Conservation (phyloP, 2,888 invertebrate genomes). For the Rotaria macrura region DNA sequence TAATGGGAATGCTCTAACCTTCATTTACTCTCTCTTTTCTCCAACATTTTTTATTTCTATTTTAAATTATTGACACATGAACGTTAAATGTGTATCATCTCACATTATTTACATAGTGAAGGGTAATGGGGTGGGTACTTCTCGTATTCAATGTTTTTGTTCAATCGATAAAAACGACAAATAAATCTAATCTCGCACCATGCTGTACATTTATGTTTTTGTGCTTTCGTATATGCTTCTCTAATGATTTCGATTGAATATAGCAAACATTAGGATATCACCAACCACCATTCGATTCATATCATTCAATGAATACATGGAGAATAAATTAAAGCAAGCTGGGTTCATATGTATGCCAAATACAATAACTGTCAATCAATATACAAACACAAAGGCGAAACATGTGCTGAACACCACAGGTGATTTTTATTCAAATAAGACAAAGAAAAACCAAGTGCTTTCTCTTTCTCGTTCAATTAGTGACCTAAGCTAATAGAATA, state of each 20-base stretch:
- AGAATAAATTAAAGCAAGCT: neutral
- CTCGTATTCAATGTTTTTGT: neutral
- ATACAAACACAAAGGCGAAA: neutral
- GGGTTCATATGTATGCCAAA: neutral
- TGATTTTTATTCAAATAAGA: neutral
- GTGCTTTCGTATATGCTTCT: neutral
- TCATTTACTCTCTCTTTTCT: neutral
- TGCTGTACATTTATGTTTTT: neutral
- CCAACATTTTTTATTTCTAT: no score
- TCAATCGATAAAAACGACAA: slow-evolving; percentile 2
- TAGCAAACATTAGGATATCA: neutral
- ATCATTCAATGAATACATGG: neutral
- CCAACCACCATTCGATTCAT: neutral
- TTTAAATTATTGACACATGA: neutral
- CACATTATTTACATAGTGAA: neutral
- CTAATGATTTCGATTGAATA: neutral
- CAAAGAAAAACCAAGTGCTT: neutral
- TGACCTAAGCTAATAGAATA: neutral
- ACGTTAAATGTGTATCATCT: neutral
- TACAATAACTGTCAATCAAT: neutral
- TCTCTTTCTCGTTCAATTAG: neutral
- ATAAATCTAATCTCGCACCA: neutral
- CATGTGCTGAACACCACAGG: neutral
- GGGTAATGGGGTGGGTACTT: neutral
- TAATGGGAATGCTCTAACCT: neutral